Evolutionary conservation across 2,888 invertebrate genomes (phyloP).

Genomic region (Deroplatys truncata): DNA sequence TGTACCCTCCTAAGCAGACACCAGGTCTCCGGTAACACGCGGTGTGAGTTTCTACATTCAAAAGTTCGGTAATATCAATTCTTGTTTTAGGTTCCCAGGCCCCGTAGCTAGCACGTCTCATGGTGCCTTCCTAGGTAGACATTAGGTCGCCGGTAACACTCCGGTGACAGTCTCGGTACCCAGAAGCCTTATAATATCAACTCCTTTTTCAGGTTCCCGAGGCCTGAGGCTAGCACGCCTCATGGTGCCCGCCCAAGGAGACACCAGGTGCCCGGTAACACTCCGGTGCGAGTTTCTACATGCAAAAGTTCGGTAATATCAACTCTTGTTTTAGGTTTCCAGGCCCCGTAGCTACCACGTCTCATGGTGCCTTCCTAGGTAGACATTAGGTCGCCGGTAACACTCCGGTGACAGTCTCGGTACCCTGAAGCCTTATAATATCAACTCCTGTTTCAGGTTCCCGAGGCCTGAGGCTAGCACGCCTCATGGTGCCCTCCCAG

Average conservation of each 20-base stretch:
- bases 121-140: background rate
- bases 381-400: too few relatives aligned
- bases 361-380: slow-evolving; percentile 28
- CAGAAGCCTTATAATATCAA: too few relatives aligned
- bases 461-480: slow-evolving; percentile 31
- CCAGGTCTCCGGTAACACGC: slow-evolving; percentile 30
- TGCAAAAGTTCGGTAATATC: too few relatives aligned
- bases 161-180: too few relatives aligned
- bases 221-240: slow-evolving; percentile 33
- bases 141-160: too few relatives aligned
- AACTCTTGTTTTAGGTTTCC: slow-evolving; percentile 24
- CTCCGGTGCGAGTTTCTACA: slow-evolving; percentile 30
- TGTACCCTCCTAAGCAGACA: slow-evolving; percentile 33
- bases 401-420: too few relatives aligned
- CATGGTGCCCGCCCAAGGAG: slow-evolving; percentile 33
- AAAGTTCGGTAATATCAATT: too few relatives aligned
- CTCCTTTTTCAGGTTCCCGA: too few relatives aligned
- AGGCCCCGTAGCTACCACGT: slow-evolving; percentile 31
- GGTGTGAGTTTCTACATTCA: too few relatives aligned
- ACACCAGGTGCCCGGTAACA: slow-evolving; percentile 30
- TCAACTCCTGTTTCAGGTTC: slow-evolving; percentile 29
- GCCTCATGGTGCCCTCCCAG: slow-evolving; percentile 32
- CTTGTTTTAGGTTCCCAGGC: slow-evolving; percentile 28
- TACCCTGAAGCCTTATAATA: too few relatives aligned
- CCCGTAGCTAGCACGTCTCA: slow-evolving; percentile 32